Percentiles rank a stretch among this genome's conserved stretches.
Evolutionary conservation across 1,140 invertebrate species (phyloP).

Genomic region (Sminthurinus signatus): DNA sequence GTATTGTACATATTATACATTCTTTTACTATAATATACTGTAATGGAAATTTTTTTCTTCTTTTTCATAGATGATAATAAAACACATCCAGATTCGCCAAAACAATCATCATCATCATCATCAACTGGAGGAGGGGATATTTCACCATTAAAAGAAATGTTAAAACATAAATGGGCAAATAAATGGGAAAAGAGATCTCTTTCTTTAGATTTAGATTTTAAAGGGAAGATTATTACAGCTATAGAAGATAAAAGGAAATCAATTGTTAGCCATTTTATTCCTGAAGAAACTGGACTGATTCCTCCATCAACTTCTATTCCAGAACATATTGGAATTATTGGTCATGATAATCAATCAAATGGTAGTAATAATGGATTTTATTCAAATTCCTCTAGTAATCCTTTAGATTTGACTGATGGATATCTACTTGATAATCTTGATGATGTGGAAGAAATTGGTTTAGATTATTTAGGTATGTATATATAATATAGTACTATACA

Average conservation of each 20-base stretch:
- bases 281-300: conserved; percentile 29
- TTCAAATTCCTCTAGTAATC: too few species aligned
- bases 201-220: conserved; percentile 35
- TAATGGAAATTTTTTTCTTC: too few species aligned
- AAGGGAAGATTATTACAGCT: conserved; percentile 38
- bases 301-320: conserved; percentile 11
- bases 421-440: not conserved
- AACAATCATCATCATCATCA: conserved; percentile 2
- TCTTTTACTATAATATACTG: too few species aligned
- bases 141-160: conserved; percentile 38
- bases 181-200: conserved; percentile 37
- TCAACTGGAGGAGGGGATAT: conserved; percentile 33
- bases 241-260: conserved; percentile 39
- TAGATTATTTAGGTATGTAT: conserved; percentile 23
- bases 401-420: too few species aligned
- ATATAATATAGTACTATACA: too few species aligned
- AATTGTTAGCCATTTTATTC: conserved; percentile 35
- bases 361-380: not conserved
- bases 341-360: too few species aligned
- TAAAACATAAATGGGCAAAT: conserved; percentile 38
- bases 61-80: conserved; percentile 23
- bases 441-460: conserved; percentile 26
- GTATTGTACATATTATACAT: too few species aligned
- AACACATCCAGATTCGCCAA: conserved; percentile 32
- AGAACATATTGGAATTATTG: conserved; percentile 24